Evolutionary conservation across 2,113 vertebrate genomes (phyloP), one percentile per base, ranked within the genome.

Genomic region (Natator depressus): DNA sequence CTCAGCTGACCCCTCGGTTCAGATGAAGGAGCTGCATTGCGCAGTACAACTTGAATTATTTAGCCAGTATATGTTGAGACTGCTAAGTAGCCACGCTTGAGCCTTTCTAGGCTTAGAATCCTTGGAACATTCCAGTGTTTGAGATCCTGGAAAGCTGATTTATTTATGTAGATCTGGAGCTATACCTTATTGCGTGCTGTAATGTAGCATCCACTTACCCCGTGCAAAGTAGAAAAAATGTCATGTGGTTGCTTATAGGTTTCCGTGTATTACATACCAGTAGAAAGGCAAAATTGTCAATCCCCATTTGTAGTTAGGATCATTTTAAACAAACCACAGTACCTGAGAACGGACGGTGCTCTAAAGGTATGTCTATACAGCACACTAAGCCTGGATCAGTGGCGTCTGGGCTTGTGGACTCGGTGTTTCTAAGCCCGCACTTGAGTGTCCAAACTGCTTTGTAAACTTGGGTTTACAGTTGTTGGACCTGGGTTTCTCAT

Each of bases 41-140:
- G 91, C 95, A 98, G 94, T 88, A 92, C 88, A 89, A 90, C 93
- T 96, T 97, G 97, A 97, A 97, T 97, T 95, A 95, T 97, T 98
- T 92, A 97, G 95, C 96, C 95, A 89, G 16, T 96, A 80, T 94
- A 85, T 93, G 93, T 87, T 95, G 92, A 46, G 97, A 95, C 96
- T 97, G 85, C 96, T 96, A 93, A 97, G 82, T 89, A 96, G 95
- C 80, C 88, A 90, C 95, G 93, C 92, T 90, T 84, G 22, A 96
- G 83, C 65, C 50, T 90, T 87, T 96, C 92, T 81, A 87, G 46
- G 85, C 75, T 95, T 90, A 57, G 75, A 96, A 87, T 93, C 86
- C 46, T 85, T 85, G 88, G 55, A 81, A 96, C 85, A 42, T 85
- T 97, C 59, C 59, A 87, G 82, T 85, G 86, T 93, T 90, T 92